Base-by-base conservation (phyloP, 2,888 invertebrate species). In the Metacarcinus magister region DNA sequence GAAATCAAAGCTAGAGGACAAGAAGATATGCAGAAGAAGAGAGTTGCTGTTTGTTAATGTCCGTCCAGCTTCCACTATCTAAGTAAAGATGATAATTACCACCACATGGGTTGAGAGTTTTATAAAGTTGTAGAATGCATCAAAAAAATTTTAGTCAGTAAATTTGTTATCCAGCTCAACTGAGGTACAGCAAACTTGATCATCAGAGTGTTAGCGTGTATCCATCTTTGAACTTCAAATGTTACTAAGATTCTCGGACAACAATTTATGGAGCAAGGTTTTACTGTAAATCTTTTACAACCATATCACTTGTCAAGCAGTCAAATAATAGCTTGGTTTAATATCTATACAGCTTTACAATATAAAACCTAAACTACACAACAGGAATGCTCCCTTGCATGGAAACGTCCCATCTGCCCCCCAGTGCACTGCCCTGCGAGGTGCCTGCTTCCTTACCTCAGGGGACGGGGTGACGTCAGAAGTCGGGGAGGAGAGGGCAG, bases 391-490 rank as follows among this genome's bases (percentile, higher is more conserved):
- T 39, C 87, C 87, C 39, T 87, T 87, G 39, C 87, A 87, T 39
- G 87, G 87, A 32, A 87, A 32, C 8, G 87, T 87, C 87, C 16
- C 39, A 39, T 87, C 87, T 87, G 87, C 39, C 87, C 87, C 87
- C 87, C 87, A 87, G 87, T 92, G 32, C 48, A 54, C 54, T 92
- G 39, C 60, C 48, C 67, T 67, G 93, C 67, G 67, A 7, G 93
- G 39, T 8, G 67, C 16, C 32, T 23, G 28, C 60, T 32, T 48
- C 87, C 95, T 91, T 96, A 96, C 96, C 95, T 96, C 96, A 23
- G 96, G 96, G 16, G 96, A 96, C 46, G 96, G 96, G 39, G 96
- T 96, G 44, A 96, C 96, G 67, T 96, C 96, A 39, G 96, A 96
- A 90, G 95, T 93, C 43, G 96, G 96, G 75, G 96, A 96, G 67